Base-by-base conservation (phyloP, 1,140 invertebrate species). In the Pachypsylla venusta region DNA sequence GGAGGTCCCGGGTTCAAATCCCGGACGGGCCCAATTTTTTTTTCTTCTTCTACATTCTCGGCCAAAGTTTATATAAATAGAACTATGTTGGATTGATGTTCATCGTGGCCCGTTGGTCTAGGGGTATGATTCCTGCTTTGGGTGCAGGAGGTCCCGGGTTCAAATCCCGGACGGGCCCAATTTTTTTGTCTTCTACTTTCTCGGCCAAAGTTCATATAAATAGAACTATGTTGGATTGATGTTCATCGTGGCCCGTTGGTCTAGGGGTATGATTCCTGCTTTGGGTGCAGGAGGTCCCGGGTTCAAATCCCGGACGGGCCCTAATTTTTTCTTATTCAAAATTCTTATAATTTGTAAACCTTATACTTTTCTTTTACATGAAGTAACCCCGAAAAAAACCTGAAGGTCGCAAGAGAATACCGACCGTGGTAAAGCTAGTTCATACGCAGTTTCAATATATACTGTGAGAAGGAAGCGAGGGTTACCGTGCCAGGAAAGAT, bases 1-100 rank as follows among this genome's bases (percentile, higher is more conserved):
- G 76, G 78, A 79, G 79, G 79, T 79, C 79, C 79, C 78, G 79
- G 78, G 79, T 80, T 80, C 79, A 79, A 80, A 79, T 80, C 78
- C 77, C 77, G 76, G 76, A 77, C 73, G 73, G 76, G 76, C 77
- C 76, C 74, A 30, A 67, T 71, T 69, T 67, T 60, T 63, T 53
- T 58, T 39, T 25, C 22, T 0, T 25, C 42, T 57, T 40, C 20
- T 57, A 25, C 20, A 19, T 48, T 7, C 0, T 39, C n/a, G 22
- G 10, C 13, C 22, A 19, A 48, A 19, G 14, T 48, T 48, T 48
- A 5, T 48, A 3, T 20, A 14, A 48, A n/a, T n/a, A n/a, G n/a
- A n/a, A n/a, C n/a, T n/a, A n/a, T n/a, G n/a, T n/a, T n/a, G n/a
- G n/a, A n/a, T n/a, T n/a, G 12, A 14, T 56, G 16, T n/a, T 30